Conservation (phyloP, 2,113 vertebrate species). For the Opisthocomus hoazin region DNA sequence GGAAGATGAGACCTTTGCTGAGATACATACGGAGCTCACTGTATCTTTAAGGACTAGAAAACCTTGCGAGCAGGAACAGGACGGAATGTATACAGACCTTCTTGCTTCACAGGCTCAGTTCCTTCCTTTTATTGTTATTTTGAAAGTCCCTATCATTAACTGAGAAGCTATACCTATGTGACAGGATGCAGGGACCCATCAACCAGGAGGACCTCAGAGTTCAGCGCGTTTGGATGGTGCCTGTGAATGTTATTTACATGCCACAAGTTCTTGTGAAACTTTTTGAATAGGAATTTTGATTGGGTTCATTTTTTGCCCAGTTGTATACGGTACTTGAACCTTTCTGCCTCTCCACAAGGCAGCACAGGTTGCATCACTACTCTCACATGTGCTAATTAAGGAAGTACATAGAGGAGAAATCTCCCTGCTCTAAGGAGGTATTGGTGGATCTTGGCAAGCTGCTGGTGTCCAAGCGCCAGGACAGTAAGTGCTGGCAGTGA, state of each 20-base stretch:
- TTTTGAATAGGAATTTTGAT: background rate
- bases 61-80: background rate
- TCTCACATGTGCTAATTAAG: background rate
- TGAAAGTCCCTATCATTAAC: background rate
- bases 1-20: background rate
- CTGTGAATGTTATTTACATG: too few relatives aligned
- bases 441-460: background rate
- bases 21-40: background rate
- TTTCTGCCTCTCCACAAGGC: background rate
- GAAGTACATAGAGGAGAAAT: background rate
- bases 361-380: background rate
- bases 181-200: background rate
- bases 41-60: background rate
- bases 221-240: background rate
- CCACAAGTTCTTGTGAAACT: background rate
- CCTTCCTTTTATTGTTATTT: background rate
- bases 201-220: background rate
- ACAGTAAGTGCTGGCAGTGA: background rate
- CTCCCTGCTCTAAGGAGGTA: background rate
- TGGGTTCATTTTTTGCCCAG: background rate
- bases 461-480: background rate
- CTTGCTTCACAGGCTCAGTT: background rate
- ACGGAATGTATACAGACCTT: background rate
- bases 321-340: background rate
- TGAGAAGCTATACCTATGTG: background rate